Base-by-base conservation (phyloP, 37 sponge, comb jelly and placozoan genomes). In the Oscarella lobularis region DNA sequence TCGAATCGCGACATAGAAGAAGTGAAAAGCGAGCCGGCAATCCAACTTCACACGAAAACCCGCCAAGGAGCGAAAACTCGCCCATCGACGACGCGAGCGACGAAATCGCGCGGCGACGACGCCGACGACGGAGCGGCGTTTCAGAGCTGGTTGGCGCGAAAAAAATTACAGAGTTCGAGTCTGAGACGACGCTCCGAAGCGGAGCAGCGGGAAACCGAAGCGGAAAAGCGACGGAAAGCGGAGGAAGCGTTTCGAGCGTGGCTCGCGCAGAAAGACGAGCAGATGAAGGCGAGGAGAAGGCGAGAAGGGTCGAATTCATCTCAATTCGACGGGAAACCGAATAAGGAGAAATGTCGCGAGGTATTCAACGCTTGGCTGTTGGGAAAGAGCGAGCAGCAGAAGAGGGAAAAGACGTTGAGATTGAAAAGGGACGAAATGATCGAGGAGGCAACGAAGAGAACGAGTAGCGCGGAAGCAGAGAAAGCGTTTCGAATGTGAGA, bases 401-500 rank as follows among this genome's bases (percentile, higher is more conserved):
- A n/a, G 20, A 40, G 48, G 35, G 72, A 82, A 65, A 31, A 38
- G 27, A 48, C 77, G 55, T 0, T 35, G 1, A 39, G 73, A 27
- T 1, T 1, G 1, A 39, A 66, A 55, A 85, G 33, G 34, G 32
- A 3, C 0, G 27, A 66, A 32, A 72, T 78, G 9, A 40, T 41
- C 35, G 75, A 84, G 35, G 76, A 75, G 38, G 60, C 38, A 2
- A 81, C 76, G 4, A 78, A 66, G 29, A 73, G 40, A 35, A 38
- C 36, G 6, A 73, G 77, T 38, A 48, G 65, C 6, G 32, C 67
- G 32, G 36, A 74, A 37, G 83, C 73, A 37, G 71, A 76, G 31
- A 34, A 75, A 38, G 86, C 86, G 1, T 89, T 74, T 73, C 75
- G 80, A 79, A 33, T 41, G 88, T 87, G 37, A 73, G 75, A 35